These are phyloP conservation scores for Misgurnus mizolepis DNA, from an alignment of 2,113 vertebrate species.

Conservation along the genomic window DNA sequence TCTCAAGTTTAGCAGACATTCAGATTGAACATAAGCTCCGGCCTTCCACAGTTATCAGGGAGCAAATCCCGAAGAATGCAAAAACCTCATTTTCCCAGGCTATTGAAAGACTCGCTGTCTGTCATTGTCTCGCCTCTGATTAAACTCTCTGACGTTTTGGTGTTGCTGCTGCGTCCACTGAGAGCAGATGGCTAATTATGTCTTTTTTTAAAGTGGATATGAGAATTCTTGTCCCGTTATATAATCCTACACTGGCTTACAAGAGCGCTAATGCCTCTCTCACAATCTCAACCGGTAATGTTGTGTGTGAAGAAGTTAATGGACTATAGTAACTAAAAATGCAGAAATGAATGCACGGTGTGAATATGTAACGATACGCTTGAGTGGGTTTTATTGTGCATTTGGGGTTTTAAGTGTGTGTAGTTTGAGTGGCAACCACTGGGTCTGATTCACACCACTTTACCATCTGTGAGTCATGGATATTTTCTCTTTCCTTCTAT, in stretches of 20 bases:
- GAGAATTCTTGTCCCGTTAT: conserved; percentile 51
- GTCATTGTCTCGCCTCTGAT: conserved; percentile 39
- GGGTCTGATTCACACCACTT: conserved; percentile 51
- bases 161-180: conserved; percentile 39
- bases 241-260: conserved; percentile 42
- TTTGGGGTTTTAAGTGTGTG: conserved; percentile 10
- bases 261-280: conserved; percentile 20
- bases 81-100: conserved; percentile 1
- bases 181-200: conserved; percentile 56
- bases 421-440: conserved; percentile 33
- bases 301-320: conserved; percentile 11
- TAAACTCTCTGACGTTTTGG: conserved; percentile 47
- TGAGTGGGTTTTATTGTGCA: conserved; percentile 1
- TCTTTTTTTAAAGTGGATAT: conserved; percentile 53
- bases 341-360: not conserved
- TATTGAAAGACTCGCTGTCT: conserved; percentile 37
- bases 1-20: conserved; percentile 18
- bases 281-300: not conserved
- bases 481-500: not conserved
- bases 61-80: conserved; percentile 21
- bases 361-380: not conserved
- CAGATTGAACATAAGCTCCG: conserved; percentile 6
- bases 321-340: conserved; percentile 1
- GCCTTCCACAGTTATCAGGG: not conserved
- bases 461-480: conserved; percentile 46